Evolutionary conservation across 2,113 vertebrate species (phyloP).

Genomic region (Silurus meridionalis): DNA sequence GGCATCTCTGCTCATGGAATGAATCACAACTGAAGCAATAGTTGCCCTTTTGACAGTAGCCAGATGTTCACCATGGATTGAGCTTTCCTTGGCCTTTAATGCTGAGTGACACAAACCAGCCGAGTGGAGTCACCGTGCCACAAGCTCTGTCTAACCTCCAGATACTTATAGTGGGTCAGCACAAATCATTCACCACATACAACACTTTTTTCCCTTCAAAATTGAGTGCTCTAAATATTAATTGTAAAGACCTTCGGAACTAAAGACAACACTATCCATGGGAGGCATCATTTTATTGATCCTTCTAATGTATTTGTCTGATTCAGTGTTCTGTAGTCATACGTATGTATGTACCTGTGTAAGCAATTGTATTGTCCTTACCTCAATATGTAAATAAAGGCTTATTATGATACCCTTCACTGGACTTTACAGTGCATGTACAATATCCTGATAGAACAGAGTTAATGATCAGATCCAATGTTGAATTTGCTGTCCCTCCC

Average conservation of each 20-base stretch:
- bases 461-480: constrained; percentile 35
- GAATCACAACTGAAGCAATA: constrained; percentile 36
- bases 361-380: neutral
- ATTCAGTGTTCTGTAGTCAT: neutral
- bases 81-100: constrained; percentile 60
- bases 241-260: neutral
- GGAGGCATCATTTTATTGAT: neutral
- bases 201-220: neutral
- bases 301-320: neutral
- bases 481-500: constrained; percentile 28
- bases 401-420: constrained; percentile 16
- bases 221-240: neutral
- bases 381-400: constrained; percentile 6
- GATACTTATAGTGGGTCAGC: neutral
- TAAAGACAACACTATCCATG: neutral
- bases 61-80: constrained; percentile 69
- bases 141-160: constrained; percentile 19
- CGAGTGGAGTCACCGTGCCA: constrained; percentile 37
- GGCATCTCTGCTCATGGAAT: constrained; percentile 65
- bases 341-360: neutral
- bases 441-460: constrained; percentile 4
- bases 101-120: constrained; percentile 53
- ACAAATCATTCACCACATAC: constrained; percentile 7
- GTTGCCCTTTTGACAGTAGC: constrained; percentile 64
- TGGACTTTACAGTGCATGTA: constrained; percentile 4